phyloP scores from a whole-genome alignment of 2,797 vertebrate species.

The Calcarius lapponicus region DNA sequence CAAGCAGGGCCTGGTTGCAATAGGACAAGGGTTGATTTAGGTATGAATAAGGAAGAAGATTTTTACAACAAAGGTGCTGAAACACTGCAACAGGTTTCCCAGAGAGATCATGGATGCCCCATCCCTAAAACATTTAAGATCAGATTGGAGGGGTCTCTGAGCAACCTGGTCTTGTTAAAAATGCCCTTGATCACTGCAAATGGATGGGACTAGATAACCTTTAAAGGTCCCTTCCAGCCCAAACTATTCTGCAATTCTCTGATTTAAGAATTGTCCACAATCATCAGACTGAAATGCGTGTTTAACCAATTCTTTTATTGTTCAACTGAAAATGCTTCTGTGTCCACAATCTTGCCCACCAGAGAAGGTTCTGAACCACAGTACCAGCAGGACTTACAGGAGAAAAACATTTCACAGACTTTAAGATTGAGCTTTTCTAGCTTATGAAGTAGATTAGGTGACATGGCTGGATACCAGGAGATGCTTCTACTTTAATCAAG shows the following conservation, averaged over 20 bases:
- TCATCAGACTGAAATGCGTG: neutral
- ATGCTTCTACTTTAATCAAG: neutral
- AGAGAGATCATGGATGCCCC: neutral
- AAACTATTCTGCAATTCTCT: neutral
- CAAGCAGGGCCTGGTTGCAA: neutral
- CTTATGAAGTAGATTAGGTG: neutral
- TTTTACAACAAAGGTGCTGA: neutral
- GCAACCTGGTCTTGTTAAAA: neutral
- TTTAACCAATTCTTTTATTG: neutral
- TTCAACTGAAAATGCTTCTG: neutral
- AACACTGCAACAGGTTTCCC: neutral
- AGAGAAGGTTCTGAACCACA: neutral
- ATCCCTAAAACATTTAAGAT: neutral
- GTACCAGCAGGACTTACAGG: neutral
- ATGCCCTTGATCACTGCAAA: neutral
- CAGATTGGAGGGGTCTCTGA: neutral
- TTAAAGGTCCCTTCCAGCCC: neutral
- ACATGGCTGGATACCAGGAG: neutral
- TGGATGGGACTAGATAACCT: neutral
- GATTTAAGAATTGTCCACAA: neutral
- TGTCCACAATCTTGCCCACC: neutral
- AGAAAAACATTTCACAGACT: neutral
- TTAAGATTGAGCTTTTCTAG: neutral
- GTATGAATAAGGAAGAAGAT: neutral
- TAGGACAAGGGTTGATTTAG: neutral